Evolutionary conservation across 92 coral and sea anemone genomes (phyloP).

Genomic region (Montipora capitata): DNA sequence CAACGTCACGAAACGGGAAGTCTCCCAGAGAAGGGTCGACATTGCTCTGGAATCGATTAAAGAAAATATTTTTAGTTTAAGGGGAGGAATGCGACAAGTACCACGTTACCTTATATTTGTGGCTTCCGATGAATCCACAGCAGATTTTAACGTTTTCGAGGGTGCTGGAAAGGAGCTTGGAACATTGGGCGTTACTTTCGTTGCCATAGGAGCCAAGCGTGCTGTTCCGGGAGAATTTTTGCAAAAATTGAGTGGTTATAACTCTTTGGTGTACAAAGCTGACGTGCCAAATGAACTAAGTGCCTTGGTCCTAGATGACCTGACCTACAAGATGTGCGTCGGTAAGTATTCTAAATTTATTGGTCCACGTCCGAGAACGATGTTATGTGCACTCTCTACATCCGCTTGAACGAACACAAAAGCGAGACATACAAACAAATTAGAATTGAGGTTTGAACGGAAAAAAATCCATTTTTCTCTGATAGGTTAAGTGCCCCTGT

Average conservation of each 20-base stretch:
- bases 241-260: constrained; percentile 63
- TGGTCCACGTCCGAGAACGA: too few species aligned
- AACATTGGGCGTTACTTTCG: constrained; percentile 72
- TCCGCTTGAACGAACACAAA: too few species aligned
- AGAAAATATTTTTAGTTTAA: constrained; percentile 74
- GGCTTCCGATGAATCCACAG: constrained; percentile 62
- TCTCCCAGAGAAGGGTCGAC: constrained; percentile 55
- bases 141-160: constrained; percentile 53
- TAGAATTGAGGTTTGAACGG: too few species aligned
- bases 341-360: background rate
- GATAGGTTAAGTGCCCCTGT: too few species aligned
- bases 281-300: constrained; percentile 57
- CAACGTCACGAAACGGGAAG: constrained; percentile 40
- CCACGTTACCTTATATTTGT: constrained; percentile 79
- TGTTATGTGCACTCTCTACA: background rate
- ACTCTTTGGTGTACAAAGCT: constrained; percentile 53
- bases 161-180: constrained; percentile 64
- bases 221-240: constrained; percentile 68
- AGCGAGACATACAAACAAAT: too few species aligned
- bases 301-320: constrained; percentile 1
- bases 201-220: constrained; percentile 76
- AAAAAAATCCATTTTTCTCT: too few species aligned
- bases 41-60: constrained; percentile 50
- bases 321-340: constrained; percentile 18
- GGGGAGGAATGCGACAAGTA: constrained; percentile 85